Percentiles rank a stretch among this genome's conserved stretches.
Conservation (phyloP, 2,113 vertebrate genomes). For the Albula goreensis region DNA sequence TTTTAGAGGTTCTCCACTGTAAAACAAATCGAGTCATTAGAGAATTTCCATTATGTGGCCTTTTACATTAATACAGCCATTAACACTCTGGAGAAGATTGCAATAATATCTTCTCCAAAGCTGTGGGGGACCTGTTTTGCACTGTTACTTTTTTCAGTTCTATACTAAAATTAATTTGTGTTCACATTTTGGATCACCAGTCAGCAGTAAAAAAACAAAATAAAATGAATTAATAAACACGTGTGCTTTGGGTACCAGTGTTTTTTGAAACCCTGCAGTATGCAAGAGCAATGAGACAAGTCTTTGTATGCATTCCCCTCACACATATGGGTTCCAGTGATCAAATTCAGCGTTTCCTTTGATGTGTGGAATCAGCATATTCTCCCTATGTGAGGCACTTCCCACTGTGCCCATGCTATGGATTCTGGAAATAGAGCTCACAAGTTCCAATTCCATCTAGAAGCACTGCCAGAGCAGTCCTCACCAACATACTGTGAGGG, state of each 20-base stretch:
- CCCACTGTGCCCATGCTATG: background rate
- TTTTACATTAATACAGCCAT: slow-evolving; percentile 46
- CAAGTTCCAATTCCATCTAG: background rate
- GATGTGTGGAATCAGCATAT: background rate
- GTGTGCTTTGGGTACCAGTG: background rate
- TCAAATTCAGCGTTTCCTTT: background rate
- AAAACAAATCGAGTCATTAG: slow-evolving; percentile 41
- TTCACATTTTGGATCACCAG: slow-evolving; percentile 5
- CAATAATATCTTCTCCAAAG: background rate
- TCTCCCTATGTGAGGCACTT: background rate
- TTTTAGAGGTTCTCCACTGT: slow-evolving; percentile 23
- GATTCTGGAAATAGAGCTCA: background rate
- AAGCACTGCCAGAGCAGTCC: no score
- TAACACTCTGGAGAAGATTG: slow-evolving; percentile 42
- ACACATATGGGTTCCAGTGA: background rate
- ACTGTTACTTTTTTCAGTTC: background rate
- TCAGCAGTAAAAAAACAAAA: background rate
- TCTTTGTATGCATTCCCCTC: background rate
- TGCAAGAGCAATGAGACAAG: no score
- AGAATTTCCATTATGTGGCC: slow-evolving; percentile 43
- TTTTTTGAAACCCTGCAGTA: background rate
- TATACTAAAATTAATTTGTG: background rate
- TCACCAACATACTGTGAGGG: no score
- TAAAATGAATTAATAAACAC: background rate
- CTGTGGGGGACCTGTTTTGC: background rate